Evolutionary conservation across 2,113 vertebrate genomes (phyloP), one percentile per base, ranked within the genome.

Genomic region (Xyliphius kryptos): DNA sequence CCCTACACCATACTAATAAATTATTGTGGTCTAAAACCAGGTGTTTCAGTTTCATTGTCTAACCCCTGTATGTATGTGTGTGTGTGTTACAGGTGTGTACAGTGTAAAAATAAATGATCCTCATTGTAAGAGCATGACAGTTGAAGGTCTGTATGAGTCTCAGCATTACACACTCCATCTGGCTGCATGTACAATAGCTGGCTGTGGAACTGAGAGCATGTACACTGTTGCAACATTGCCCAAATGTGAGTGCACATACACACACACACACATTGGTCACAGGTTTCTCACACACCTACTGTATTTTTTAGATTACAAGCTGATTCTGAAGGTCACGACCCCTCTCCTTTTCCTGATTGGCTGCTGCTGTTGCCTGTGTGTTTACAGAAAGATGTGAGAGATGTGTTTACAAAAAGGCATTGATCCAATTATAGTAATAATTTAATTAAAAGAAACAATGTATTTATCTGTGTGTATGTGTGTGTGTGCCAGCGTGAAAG

Each of bases 331-430:
- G 64, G 61, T 74, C 41, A n/a, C 79, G 61, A 57, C 22, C 17
- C 73, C 78, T 10, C 20, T 75, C 19, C 20, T 81, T 17, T 14
- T 82, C 2, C 5, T 80, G 46, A 48, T 81, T 32, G 54, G 66
- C 54, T 74, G 73, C 15, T 52, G 15, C n/a, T 0, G 64, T 51
- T 67, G 82, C 13, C 56, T 83, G 32, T 74, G 80, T 72, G 38
- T 52, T 17, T 70, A 53, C 49, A 62, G 71, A 26, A 77, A 71
- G 66, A 69, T 1, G 81, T 84, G 64, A 79, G 75, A 51, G 26
- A n/a, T n/a, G n/a, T n/a, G n/a, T n/a, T n/a, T n/a, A n/a, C n/a
- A n/a, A n/a, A n/a, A n/a, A n/a, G n/a, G n/a, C n/a, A n/a, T n/a
- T n/a, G n/a, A n/a, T n/a, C n/a, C n/a, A n/a, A n/a, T n/a, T n/a